These are phyloP conservation scores for Mugil cephalus DNA, from an alignment of 2,113 vertebrate genomes.

Conservation along the genomic window DNA sequence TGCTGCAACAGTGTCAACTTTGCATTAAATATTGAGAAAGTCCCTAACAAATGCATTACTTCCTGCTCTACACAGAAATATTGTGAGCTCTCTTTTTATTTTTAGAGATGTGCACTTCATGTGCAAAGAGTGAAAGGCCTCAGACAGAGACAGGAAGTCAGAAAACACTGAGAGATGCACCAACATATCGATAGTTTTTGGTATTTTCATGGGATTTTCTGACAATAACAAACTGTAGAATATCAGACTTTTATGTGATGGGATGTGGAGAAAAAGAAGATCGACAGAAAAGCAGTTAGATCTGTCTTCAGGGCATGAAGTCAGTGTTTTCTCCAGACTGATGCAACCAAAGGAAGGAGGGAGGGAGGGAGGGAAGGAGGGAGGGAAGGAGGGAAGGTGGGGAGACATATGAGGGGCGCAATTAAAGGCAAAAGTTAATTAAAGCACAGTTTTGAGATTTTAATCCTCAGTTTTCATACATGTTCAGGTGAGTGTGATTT, in stretches of 20 bases:
- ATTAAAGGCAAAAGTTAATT: not conserved
- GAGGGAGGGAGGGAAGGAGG: not conserved
- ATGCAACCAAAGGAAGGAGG: conserved; percentile 14
- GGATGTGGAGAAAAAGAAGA: not conserved
- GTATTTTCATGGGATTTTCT: conserved; percentile 4
- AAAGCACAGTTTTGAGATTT: not conserved
- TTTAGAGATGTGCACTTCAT: too few species aligned
- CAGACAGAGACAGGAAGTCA: not conserved
- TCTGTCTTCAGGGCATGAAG: not conserved
- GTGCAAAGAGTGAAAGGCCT: too few species aligned
- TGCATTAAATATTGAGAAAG: too few species aligned
- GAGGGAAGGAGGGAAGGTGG: conserved; percentile 4
- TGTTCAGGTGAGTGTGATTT: conserved; percentile 38
- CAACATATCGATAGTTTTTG: accelerated
- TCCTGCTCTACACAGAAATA: too few species aligned
- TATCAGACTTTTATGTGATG: not conserved
- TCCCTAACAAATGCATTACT: too few species aligned
- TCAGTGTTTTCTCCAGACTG: not conserved
- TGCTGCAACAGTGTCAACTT: too few species aligned
- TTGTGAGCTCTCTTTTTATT: too few species aligned
- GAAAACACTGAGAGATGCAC: not conserved
- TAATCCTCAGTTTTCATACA: conserved; percentile 22
- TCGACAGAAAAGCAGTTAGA: too few species aligned
- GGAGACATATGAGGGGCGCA: not conserved
- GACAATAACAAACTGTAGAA: not conserved